Evolutionary conservation across 2,888 invertebrate genomes (phyloP).

Genomic region (Cataglyphis rosenhaueri): DNA sequence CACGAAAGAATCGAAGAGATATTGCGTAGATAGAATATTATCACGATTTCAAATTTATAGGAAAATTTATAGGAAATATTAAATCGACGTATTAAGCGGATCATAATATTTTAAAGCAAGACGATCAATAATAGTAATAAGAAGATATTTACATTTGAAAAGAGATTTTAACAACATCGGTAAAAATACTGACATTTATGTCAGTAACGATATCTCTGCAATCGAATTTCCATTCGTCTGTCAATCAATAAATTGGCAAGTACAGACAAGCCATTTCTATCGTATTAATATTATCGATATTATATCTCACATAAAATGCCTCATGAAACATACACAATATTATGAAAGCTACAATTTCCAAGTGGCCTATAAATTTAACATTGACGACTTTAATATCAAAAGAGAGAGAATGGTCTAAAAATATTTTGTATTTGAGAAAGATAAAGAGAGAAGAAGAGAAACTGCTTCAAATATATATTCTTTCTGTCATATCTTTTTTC

Average conservation of each 20-base stretch:
- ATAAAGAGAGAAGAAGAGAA: not conserved
- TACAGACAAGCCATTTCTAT: not conserved
- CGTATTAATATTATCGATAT: conserved; percentile 23
- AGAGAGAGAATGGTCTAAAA: not conserved
- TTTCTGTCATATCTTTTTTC: not conserved
- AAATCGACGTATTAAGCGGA: not conserved
- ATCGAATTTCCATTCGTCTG: not conserved
- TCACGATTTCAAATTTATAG: not conserved
- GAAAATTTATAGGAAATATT: conserved; percentile 1
- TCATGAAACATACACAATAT: not conserved
- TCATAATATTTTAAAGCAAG: not conserved
- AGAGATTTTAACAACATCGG: not conserved
- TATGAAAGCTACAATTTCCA: not conserved
- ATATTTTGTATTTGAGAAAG: not conserved
- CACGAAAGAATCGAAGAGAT: not conserved
- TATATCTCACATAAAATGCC: not conserved
- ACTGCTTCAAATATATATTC: not conserved
- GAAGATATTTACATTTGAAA: conserved; percentile 9
- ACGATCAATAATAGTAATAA: not conserved
- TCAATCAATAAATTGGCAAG: not conserved
- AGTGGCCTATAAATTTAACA: not conserved
- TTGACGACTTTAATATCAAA: not conserved
- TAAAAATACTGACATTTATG: conserved; percentile 25
- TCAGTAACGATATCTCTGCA: not conserved
- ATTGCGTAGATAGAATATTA: not conserved